These are phyloP conservation scores for Bombus huntii DNA, from an alignment of 1,140 invertebrate genomes.

Conservation along the genomic window DNA sequence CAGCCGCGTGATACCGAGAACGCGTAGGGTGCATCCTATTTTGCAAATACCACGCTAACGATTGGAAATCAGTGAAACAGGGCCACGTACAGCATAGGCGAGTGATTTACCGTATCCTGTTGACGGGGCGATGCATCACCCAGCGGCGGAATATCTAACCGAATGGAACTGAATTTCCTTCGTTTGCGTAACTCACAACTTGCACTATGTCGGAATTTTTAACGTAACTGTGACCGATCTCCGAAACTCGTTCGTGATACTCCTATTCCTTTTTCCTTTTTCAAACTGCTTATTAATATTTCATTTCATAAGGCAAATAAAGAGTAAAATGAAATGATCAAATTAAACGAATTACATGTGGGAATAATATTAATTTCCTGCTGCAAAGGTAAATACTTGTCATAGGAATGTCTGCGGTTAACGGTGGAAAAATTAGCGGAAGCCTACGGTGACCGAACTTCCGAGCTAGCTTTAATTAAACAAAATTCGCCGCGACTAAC, in stretches of 20 bases:
- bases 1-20: conserved; percentile 14
- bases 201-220: not conserved
- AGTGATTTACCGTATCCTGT: conserved; percentile 30
- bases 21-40: conserved; percentile 42
- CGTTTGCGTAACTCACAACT: not conserved
- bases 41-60: conserved; percentile 43
- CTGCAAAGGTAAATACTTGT: no score
- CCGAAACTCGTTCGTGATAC: no score
- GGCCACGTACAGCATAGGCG: conserved; percentile 24
- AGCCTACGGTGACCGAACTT: no score
- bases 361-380: conserved; percentile 1
- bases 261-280: no score
- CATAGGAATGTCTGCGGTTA: no score
- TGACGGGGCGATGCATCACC: conserved; percentile 1
- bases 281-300: no score
- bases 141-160: not conserved
- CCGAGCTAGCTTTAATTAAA: conserved; percentile 27
- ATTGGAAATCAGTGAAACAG: conserved; percentile 38
- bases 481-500: conserved; percentile 12
- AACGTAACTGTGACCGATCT: not conserved
- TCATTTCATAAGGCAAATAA: no score
- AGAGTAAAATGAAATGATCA: no score
- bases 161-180: conserved; percentile 19
- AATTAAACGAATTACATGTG: no score
- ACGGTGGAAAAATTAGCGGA: conserved; percentile 15